Evolutionary conservation across 2,113 vertebrate genomes (phyloP), one percentile per base, ranked within the genome.

Genomic region (Elaphurus davidianus): DNA sequence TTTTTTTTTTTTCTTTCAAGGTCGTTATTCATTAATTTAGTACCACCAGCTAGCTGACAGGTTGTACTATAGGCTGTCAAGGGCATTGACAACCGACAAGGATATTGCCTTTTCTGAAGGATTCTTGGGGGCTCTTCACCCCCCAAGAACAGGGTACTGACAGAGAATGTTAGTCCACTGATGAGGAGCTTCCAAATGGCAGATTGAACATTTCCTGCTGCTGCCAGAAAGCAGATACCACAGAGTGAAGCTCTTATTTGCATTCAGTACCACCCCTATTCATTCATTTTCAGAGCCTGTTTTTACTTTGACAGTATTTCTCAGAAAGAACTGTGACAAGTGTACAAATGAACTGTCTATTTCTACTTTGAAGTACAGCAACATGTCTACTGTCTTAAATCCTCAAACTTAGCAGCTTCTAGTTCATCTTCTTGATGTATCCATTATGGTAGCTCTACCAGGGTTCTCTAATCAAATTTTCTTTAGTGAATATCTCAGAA

Each of bases 41-140:
- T 47, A 67, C 9, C 81, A 55, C 83, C 57, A 94, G 55, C 25
- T 54, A 76, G 74, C 91, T 94, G 76, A 79, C 83, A 76, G 87
- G 10, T 60, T 94, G 62, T 78, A 64, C 82, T 23, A 43, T 28
- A 67, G 50, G 76, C 67, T 96, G 55, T 62, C 71, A 76, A 95
- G 71, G 83, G 55, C 62, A 78, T 45, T 93, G 93, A 97, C 90
- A 93, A 47, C 57, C 64, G 82, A 87, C 74, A 84, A 87, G 10
- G 82, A 83, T 78, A 54, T 59, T 74, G 90, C 74, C 86, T 97
- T 87, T 87, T 47, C 23, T 90, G 81, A 83, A 95, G 55, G 86
- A 27, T 82, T 81, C 47, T 1, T 9, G 45, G 50, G 52, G 45
- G 15, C 21, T 84, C 79, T 82, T 36, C 45, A 60, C 13, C 33